A percentile compares a stretch with the other conserved stretches of the same genome.
These are phyloP conservation scores for Sesamia nonagrioides DNA, from an alignment of 1,140 invertebrate species.

Conservation along the genomic window DNA sequence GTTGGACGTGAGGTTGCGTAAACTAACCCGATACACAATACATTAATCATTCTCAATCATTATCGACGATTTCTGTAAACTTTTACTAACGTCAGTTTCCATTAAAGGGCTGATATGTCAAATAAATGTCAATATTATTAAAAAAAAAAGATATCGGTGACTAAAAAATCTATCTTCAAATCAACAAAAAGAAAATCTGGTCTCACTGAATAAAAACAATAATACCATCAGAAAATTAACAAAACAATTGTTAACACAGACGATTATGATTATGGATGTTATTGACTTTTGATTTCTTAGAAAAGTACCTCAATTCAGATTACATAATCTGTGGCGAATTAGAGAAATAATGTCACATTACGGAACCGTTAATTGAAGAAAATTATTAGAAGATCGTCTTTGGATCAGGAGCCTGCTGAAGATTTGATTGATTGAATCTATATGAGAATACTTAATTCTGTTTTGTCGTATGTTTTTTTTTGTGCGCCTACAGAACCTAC, in stretches of 20 bases:
- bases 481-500: not conserved
- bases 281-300: constrained; percentile 48
- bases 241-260: constrained; percentile 13
- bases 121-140: too few relatives aligned
- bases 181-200: too few relatives aligned
- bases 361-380: not conserved
- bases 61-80: too few relatives aligned
- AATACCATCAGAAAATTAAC: not conserved
- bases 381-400: not conserved
- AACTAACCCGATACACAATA: too few relatives aligned
- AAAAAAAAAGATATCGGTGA: too few relatives aligned
- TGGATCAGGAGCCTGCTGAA: not conserved
- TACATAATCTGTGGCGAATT: constrained; percentile 19
- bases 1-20: too few relatives aligned
- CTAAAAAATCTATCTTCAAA: too few relatives aligned
- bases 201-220: too few relatives aligned
- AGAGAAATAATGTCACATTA: constrained; percentile 19
- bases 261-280: constrained; percentile 35
- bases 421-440: not conserved
- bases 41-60: too few relatives aligned
- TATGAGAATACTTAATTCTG: not conserved
- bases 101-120: too few relatives aligned
- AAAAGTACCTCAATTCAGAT: constrained; percentile 1
- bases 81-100: too few relatives aligned
- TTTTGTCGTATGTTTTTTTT: not conserved